Evolutionary conservation across 2,888 invertebrate species (phyloP).

Genomic region (Melanotus villosus): DNA sequence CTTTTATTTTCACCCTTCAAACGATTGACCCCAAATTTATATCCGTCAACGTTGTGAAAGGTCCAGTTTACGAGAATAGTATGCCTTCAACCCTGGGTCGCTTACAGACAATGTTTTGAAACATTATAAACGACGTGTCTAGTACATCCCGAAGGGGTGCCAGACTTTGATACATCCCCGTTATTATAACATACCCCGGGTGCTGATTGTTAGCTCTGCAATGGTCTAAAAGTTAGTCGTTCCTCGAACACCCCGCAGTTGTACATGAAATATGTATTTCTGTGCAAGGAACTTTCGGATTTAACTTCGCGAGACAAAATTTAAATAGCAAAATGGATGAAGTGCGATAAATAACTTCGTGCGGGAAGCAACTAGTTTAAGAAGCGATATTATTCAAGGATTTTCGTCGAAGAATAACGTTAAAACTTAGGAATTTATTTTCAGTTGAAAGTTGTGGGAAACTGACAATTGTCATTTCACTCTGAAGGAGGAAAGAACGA

Average conservation of each 20-base stretch:
- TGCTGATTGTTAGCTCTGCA: conserved; percentile 1
- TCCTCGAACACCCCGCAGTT: conserved; percentile 1
- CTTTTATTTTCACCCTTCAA: conserved; percentile 19
- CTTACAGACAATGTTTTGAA: background rate
- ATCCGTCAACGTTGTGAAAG: conserved; percentile 20
- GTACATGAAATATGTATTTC: conserved; percentile 18
- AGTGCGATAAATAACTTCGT: conserved; percentile 22
- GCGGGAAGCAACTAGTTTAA: conserved; percentile 6
- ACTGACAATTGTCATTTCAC: conserved; percentile 1
- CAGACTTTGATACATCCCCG: conserved; percentile 12
- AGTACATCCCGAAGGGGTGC: conserved; percentile 5
- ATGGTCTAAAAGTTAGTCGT: background rate
- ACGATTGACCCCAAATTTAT: conserved; percentile 20
- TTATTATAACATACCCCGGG: background rate
- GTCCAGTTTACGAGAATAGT: conserved; percentile 7
- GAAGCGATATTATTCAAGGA: conserved; percentile 10
- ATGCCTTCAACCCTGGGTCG: conserved; percentile 1
- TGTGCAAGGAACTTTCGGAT: background rate
- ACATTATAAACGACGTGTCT: conserved; percentile 21
- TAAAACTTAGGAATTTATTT: conserved; percentile 13
- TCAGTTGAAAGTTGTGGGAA: background rate
- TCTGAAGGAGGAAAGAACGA: background rate
- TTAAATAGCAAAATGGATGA: conserved; percentile 12
- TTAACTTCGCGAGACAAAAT: conserved; percentile 7
- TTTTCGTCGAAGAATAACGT: background rate